phyloP scores from a whole-genome alignment of 2,888 invertebrate species.

The Odontocolon sp. region DNA sequence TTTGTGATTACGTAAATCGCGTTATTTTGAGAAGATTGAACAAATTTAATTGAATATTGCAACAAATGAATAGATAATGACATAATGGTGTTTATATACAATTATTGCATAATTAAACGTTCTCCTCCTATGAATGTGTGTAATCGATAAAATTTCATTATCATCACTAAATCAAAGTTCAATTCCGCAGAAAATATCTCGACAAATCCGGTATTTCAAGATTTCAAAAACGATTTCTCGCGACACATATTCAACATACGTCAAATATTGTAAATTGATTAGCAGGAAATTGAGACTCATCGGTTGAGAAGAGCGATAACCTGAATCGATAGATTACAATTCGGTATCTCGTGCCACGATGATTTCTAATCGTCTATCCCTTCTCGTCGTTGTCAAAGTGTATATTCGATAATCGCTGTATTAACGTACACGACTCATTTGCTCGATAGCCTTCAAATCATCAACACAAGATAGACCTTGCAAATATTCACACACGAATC shows the following conservation, averaged over 20 bases:
- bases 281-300: constrained; percentile 4
- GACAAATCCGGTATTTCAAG: neutral
- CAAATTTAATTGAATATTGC: too few relatives aligned
- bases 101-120: too few relatives aligned
- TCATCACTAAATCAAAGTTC: neutral
- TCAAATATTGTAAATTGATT: neutral
- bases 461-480: neutral
- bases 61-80: too few relatives aligned
- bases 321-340: constrained; percentile 14
- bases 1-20: too few relatives aligned
- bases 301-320: neutral
- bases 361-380: neutral
- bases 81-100: too few relatives aligned
- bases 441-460: neutral
- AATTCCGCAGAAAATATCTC: neutral
- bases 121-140: too few relatives aligned
- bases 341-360: neutral
- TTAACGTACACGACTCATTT: neutral
- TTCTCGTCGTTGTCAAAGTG: neutral
- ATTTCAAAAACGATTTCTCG: too few relatives aligned
- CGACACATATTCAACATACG: neutral
- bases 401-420: neutral
- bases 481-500: neutral
- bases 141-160: too few relatives aligned
- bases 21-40: too few relatives aligned